Evolutionary conservation across 2,888 invertebrate species (phyloP), one percentile per base, ranked within the genome.

Genomic region (Cataglyphis altisquamis): DNA sequence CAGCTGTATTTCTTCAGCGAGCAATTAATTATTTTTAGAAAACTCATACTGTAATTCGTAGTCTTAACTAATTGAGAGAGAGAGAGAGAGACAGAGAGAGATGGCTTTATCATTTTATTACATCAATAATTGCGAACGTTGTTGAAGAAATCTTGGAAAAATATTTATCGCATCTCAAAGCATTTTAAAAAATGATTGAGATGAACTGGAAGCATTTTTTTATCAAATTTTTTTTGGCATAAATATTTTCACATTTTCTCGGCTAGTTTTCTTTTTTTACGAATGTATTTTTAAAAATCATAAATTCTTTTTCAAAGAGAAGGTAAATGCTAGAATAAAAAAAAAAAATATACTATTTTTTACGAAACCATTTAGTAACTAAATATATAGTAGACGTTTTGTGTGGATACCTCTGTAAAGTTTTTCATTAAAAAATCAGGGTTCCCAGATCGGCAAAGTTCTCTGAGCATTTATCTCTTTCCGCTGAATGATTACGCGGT

Each of bases 11-110:
- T 8, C 18, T 55, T 52, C 39, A 4, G 25, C 36, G 21, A 57
- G 60, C 18, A 45, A 8, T 78, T 68, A 45, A 8, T 78, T 68
- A 60, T 45, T 70, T 70, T 68, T 60, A 18, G n/a, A 70, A 78
- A 60, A 25, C 8, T 25, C 8, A 36, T 32, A 12, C 25, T 4
- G 25, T 32, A 6, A 9, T 8, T 74, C 25, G 15, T 39, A 10
- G 12, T 41, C 8, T 29, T 57, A 39, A 29, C 3, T 5, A 55
- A 60, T 57, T 67, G 39, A 41, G 15, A 25, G 25, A n/a, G n/a
- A n/a, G n/a, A n/a, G n/a, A n/a, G n/a, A n/a, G n/a, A n/a, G n/a
- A n/a, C n/a, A 41, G 15, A 25, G 25, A 39, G 25, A 67, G 6
- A 55, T 2, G 9, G n/a, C 2, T 25, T 25, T 39, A 12, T 39